phyloP scores from a whole-genome alignment of 2,888 invertebrate species.

The Drosophila multiciliata region DNA sequence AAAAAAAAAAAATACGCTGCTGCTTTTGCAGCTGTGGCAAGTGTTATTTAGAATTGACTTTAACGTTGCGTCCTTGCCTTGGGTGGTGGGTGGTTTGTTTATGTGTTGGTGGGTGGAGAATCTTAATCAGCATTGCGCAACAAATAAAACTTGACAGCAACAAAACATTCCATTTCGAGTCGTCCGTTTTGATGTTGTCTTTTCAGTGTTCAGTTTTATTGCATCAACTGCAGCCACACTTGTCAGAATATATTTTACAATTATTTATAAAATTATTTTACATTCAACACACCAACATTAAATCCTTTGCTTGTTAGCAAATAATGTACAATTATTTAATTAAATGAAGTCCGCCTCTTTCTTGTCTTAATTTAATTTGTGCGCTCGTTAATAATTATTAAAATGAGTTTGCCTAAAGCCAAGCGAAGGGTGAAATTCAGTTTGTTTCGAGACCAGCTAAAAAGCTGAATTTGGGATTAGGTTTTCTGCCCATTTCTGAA shows the following conservation, averaged over 20 bases:
- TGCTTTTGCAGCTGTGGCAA: slow-evolving; percentile 43
- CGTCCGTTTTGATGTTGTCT: slow-evolving; percentile 19
- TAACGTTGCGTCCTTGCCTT: slow-evolving; percentile 25
- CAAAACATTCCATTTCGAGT: slow-evolving; percentile 36
- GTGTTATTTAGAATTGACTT: slow-evolving; percentile 70
- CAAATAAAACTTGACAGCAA: slow-evolving; percentile 69
- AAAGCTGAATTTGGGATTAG: slow-evolving; percentile 28
- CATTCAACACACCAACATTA: too few relatives aligned
- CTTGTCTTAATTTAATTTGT: slow-evolving; percentile 59
- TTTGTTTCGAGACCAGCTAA: slow-evolving; percentile 24
- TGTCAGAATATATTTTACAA: too few relatives aligned
- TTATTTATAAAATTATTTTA: too few relatives aligned
- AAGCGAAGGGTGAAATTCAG: slow-evolving; percentile 26
- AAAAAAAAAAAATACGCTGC: slow-evolving; percentile 53
- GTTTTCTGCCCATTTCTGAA: slow-evolving; percentile 42
- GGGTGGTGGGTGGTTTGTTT: background rate
- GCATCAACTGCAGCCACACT: slow-evolving; percentile 41
- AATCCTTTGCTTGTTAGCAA: too few relatives aligned
- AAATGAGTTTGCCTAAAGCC: slow-evolving; percentile 1
- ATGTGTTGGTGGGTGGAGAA: slow-evolving; percentile 13
- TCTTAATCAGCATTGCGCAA: slow-evolving; percentile 51
- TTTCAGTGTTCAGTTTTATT: slow-evolving; percentile 56
- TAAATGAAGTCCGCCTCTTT: background rate
- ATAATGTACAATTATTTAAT: background rate
- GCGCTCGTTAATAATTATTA: slow-evolving; percentile 55